Percentiles rank a stretch among this genome's conserved stretches.
These are phyloP conservation scores for Nasonia giraulti DNA, from an alignment of 1,140 invertebrate genomes.

Conservation along the genomic window DNA sequence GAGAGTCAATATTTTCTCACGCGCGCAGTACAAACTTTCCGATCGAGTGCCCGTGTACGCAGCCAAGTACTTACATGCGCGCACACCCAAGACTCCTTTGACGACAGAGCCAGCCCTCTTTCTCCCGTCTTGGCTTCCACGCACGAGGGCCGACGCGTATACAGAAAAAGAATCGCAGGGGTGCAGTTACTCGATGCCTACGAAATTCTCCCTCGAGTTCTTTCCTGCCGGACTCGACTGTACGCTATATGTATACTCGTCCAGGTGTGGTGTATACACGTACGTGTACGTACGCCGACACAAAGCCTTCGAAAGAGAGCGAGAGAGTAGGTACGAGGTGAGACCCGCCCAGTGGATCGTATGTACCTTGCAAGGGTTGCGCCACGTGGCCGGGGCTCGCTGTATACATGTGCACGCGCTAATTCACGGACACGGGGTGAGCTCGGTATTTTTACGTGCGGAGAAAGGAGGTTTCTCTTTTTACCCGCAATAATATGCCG, in stretches of 20 bases:
- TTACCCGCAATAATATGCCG: background rate
- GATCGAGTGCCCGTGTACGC: background rate
- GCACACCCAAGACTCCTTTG: background rate
- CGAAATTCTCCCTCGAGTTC: slow-evolving; percentile 15
- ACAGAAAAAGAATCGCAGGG: slow-evolving; percentile 6
- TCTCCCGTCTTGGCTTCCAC: slow-evolving; percentile 19
- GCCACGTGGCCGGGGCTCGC: slow-evolving; percentile 26
- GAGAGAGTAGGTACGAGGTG: background rate
- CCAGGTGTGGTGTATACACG: slow-evolving; percentile 18
- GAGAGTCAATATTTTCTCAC: slow-evolving; percentile 52
- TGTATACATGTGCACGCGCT: background rate
- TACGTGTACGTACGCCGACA: background rate
- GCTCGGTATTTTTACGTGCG: background rate
- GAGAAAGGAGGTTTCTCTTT: background rate
- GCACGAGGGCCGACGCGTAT: background rate
- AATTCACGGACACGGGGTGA: slow-evolving; percentile 11
- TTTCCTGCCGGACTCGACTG: background rate
- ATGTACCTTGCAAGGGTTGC: slow-evolving; percentile 51
- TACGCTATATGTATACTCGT: background rate
- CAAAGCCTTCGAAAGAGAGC: slow-evolving; percentile 5
- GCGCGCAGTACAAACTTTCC: slow-evolving; percentile 15
- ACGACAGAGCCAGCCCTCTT: background rate
- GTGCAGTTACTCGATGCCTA: slow-evolving; percentile 9
- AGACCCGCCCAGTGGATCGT: slow-evolving; percentile 47
- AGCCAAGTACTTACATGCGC: background rate